Percentiles rank a stretch among this genome's conserved stretches.
Evolutionary conservation across 2,888 invertebrate genomes (phyloP).

Genomic region (Cistogaster globosa): DNA sequence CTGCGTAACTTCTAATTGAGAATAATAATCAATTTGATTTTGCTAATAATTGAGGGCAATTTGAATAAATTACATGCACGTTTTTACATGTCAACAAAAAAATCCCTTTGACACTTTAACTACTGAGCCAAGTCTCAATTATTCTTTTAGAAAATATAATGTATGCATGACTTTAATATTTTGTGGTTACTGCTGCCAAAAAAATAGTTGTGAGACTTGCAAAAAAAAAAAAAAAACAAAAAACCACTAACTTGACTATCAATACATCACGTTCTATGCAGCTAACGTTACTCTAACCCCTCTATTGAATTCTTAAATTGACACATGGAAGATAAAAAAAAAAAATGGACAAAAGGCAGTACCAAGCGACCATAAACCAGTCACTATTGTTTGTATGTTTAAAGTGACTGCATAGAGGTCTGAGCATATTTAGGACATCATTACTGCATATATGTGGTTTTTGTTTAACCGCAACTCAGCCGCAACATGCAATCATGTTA

Average conservation of each 20-base stretch:
- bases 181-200: constrained; percentile 24
- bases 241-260: constrained; percentile 60
- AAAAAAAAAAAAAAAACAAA: constrained; percentile 25
- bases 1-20: too few relatives aligned
- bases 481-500: constrained; percentile 79
- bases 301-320: constrained; percentile 26
- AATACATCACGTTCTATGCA: constrained; percentile 57
- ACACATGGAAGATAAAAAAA: constrained; percentile 14
- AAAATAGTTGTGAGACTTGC: background rate
- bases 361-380: constrained; percentile 32
- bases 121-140: constrained; percentile 21
- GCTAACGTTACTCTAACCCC: background rate
- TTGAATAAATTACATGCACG: constrained; percentile 55
- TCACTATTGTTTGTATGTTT: constrained; percentile 60
- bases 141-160: background rate
- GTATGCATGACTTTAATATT: constrained; percentile 47
- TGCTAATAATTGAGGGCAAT: background rate
- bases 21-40: background rate
- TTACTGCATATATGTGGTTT: constrained; percentile 82
- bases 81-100: constrained; percentile 53
- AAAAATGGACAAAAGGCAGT: constrained; percentile 49
- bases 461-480: constrained; percentile 78
- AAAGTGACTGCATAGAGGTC: constrained; percentile 42
- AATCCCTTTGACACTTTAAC: constrained; percentile 51
- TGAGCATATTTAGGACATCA: constrained; percentile 75